Conservation (phyloP, 92 coral and sea anemone species). For the Palythoa heliodiscus region DNA sequence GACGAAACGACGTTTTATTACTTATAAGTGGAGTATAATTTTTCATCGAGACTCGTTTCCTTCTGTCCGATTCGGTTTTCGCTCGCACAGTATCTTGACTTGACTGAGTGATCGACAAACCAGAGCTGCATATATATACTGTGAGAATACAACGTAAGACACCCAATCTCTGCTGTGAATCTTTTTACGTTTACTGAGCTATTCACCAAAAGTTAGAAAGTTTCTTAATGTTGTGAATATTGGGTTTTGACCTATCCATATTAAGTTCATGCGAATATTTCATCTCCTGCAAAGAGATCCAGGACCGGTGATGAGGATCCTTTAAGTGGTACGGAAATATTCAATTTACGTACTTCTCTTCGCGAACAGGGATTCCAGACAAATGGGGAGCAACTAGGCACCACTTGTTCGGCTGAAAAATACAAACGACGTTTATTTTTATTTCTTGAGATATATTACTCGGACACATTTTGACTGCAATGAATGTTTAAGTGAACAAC, state of each 20-base stretch:
- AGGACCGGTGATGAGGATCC: slow-evolving; percentile 4
- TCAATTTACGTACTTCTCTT: slow-evolving; percentile 25
- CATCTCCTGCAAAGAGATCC: slow-evolving; percentile 38
- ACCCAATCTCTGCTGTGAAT: not conserved
- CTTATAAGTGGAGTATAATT: too few species aligned
- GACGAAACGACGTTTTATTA: too few species aligned
- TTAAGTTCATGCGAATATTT: slow-evolving; percentile 22
- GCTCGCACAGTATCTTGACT: too few species aligned
- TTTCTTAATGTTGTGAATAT: not conserved
- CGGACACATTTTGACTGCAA: too few species aligned
- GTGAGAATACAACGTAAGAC: not conserved
- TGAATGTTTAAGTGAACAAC: too few species aligned
- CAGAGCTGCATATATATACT: not conserved
- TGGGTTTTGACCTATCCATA: not conserved
- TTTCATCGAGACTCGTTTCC: too few species aligned
- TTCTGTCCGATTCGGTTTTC: too few species aligned
- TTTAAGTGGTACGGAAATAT: not conserved
- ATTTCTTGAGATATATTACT: too few species aligned
- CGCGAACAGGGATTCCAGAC: slow-evolving; percentile 18
- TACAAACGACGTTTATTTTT: too few species aligned
- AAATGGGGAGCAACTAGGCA: slow-evolving; percentile 36
- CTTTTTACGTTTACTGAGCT: not conserved
- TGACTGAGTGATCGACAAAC: too few species aligned
- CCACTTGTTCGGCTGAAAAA: slow-evolving; percentile 33
- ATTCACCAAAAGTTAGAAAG: not conserved